These are phyloP conservation scores for Salminus brasiliensis DNA, from an alignment of 2,113 vertebrate genomes.

Conservation along the genomic window DNA sequence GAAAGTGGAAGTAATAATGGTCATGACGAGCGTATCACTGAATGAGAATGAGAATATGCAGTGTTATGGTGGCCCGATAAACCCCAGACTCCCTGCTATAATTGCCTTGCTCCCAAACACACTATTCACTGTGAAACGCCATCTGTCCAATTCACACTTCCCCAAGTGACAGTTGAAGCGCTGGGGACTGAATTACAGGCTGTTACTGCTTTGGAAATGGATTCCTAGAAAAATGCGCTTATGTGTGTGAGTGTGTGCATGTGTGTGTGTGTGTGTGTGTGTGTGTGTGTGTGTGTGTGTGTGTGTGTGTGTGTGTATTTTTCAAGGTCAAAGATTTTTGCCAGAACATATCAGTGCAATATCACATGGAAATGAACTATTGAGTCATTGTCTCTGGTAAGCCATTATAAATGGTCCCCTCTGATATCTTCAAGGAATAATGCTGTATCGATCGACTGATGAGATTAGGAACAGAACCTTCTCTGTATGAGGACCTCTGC, in stretches of 20 bases:
- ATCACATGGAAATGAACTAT: constrained; percentile 10
- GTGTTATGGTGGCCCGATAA: constrained; percentile 41
- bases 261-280: background rate
- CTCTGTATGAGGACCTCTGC: constrained; percentile 1
- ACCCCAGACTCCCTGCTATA: constrained; percentile 47
- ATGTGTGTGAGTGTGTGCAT: no score
- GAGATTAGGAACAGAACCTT: constrained; percentile 17
- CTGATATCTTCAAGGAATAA: constrained; percentile 38
- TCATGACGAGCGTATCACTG: constrained; percentile 21
- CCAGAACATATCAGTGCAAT: constrained; percentile 35
- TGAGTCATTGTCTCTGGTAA: constrained; percentile 34
- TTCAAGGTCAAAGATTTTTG: constrained; percentile 46
- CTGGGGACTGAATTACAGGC: constrained; percentile 44
- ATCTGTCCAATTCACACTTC: constrained; percentile 56
- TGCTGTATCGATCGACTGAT: constrained; percentile 39
- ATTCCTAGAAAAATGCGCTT: constrained; percentile 36
- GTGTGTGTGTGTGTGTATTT: constrained; percentile 4
- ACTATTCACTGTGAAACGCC: constrained; percentile 48
- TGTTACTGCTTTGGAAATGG: constrained; percentile 45
- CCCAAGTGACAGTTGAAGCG: constrained; percentile 46
- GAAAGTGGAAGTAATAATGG: constrained; percentile 23
- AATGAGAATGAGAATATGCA: constrained; percentile 42
- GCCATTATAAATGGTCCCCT: constrained; percentile 19
- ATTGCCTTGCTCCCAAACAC: constrained; percentile 41
- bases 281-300: background rate